Percentiles rank a stretch among this genome's conserved stretches.
Evolutionary conservation across 2,113 vertebrate species (phyloP).

Genomic region (Podarcis raffonei): DNA sequence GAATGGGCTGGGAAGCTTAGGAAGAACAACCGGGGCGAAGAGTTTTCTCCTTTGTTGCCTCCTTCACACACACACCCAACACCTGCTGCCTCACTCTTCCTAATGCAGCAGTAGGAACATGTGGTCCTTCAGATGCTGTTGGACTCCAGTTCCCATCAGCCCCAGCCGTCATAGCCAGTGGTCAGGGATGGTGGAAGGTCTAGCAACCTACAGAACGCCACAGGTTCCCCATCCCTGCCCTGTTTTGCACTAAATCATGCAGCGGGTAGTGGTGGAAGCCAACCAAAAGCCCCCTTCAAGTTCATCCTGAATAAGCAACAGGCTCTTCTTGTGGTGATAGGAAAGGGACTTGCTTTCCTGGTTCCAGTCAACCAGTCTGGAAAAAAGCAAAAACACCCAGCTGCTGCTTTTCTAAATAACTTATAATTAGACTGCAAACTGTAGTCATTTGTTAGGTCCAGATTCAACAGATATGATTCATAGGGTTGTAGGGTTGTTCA

Average conservation of each 20-base stretch:
- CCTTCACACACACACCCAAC: background rate
- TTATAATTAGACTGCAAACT: background rate
- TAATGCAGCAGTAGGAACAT: no score
- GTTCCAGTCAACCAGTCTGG: background rate
- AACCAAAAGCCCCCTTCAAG: no score
- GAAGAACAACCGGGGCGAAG: background rate
- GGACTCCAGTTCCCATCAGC: no score
- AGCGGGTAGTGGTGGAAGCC: no score
- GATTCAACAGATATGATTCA: slow-evolving; percentile 2
- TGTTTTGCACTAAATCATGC: background rate
- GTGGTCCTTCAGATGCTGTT: no score
- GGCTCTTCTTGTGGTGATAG: background rate
- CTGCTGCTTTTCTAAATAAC: background rate
- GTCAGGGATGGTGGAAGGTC: no score
- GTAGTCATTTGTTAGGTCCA: background rate
- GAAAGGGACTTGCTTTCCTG: background rate
- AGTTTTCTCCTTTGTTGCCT: background rate
- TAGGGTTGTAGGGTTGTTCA: background rate
- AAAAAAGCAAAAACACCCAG: background rate
- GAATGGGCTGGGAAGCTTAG: background rate
- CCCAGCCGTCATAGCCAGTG: no score
- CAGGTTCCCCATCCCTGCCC: no score
- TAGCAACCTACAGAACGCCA: no score
- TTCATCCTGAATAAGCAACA: background rate
- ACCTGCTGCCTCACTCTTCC: background rate